Conservation (phyloP, 2,888 invertebrate genomes). For the Odiellus spinosus region DNA sequence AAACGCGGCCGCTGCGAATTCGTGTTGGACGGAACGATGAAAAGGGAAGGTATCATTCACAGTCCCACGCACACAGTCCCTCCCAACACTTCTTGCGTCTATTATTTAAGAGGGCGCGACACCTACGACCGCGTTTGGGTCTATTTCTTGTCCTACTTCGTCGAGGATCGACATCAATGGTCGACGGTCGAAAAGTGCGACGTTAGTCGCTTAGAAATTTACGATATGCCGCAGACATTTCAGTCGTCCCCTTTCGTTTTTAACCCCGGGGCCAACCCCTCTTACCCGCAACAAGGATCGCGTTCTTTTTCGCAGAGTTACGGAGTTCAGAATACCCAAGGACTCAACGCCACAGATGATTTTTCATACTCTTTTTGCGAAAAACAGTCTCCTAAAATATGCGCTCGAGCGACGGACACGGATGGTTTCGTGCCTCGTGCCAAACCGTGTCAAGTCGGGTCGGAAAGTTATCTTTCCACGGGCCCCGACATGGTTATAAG, state of each 20-base stretch:
- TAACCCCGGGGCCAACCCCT: not conserved
- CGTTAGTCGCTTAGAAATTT: slow-evolving; percentile 17
- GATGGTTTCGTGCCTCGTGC: slow-evolving; percentile 18
- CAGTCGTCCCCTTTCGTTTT: not conserved
- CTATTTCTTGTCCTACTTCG: slow-evolving; percentile 68
- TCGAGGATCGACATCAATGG: slow-evolving; percentile 37
- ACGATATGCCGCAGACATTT: slow-evolving; percentile 6
- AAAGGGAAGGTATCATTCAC: slow-evolving; percentile 12
- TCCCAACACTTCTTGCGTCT: slow-evolving; percentile 64
- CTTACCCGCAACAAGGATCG: slow-evolving; percentile 24
- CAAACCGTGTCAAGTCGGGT: slow-evolving; percentile 23
- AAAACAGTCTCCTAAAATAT: slow-evolving; percentile 21
- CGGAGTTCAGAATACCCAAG: not conserved
- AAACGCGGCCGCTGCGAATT: slow-evolving; percentile 16
- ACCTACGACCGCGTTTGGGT: slow-evolving; percentile 46
- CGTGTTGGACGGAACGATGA: slow-evolving; percentile 9
- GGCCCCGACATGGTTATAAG: slow-evolving; percentile 57
- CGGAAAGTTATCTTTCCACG: slow-evolving; percentile 61
- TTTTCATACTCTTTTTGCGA: slow-evolving; percentile 42
- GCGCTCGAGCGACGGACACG: slow-evolving; percentile 21
- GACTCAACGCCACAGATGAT: not conserved
- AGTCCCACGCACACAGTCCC: slow-evolving; percentile 43
- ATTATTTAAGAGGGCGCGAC: slow-evolving; percentile 46
- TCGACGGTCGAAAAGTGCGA: slow-evolving; percentile 15
- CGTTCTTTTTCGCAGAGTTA: not conserved